Evolutionary conservation across 2,888 invertebrate genomes (phyloP), one percentile per base, ranked within the genome.

Genomic region (Digitonthophagus gazella): DNA sequence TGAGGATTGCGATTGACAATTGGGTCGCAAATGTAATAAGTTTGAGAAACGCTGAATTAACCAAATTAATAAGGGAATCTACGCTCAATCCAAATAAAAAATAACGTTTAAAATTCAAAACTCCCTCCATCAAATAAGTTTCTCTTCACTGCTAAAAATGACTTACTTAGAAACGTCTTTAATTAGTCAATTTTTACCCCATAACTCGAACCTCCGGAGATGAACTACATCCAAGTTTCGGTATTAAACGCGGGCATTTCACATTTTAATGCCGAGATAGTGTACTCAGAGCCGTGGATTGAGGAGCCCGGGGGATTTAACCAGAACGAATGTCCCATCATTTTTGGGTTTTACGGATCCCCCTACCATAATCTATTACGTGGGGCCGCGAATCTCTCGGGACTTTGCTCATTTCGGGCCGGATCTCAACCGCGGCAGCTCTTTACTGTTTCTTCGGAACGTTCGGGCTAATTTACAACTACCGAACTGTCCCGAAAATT

Each of bases 381-480:
- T 20, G 61, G 61, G 61, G 61, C 18, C 19, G 61, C 61, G 61
- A 61, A 18, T 20, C 58, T 20, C 61, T 19, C 18, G 61, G 18
- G 61, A 61, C 19, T 19, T 18, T 18, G 61, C 18, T 61, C 61
- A 61, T 61, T 61, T 61, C 20, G 20, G 18, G 61, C 61, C 19
- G 61, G 61, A 61, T 61, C 61, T 61, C 61, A 61, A 61, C 18
- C 61, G 20, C 20, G 20, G 61, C 61, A 19, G 61, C 28, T 61
- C 61, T 61, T 61, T 61, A 61, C 18, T 61, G 61, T 61, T 61
- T 61, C 61, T 61, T 61, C 20, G 61, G 61, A 19, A 61, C 61
- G 20, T 61, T 61, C 61, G 11, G 20, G 20, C 61, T 61, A 61
- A 61, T 61, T 61, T 61, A 61, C 61, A 19, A 61, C 61, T 19